phyloP scores from a whole-genome alignment of 2,113 vertebrate genomes.

The Pygathrix nemaeus region DNA sequence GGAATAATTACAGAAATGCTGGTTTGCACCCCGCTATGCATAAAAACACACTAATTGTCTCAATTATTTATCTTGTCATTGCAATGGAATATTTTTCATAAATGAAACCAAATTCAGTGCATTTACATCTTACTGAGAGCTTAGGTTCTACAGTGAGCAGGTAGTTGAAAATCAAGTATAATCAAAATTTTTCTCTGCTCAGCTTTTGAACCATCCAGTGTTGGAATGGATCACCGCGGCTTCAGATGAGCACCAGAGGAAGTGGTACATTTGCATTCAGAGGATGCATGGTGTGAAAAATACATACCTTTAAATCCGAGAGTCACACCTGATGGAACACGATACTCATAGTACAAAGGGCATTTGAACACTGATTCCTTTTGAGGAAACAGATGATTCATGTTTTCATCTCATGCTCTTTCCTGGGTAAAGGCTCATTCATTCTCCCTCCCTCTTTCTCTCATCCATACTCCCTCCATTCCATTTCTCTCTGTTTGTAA shows the following conservation, averaged over 20 bases:
- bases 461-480: too few species aligned
- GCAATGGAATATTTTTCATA: conserved; percentile 27
- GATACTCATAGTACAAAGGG: not conserved
- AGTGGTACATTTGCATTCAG: not conserved
- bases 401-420: not conserved
- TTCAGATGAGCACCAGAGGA: not conserved
- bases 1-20: not conserved
- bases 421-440: not conserved
- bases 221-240: not conserved
- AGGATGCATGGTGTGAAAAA: not conserved
- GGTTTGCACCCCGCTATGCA: not conserved
- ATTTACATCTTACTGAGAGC: not conserved
- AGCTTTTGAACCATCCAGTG: not conserved
- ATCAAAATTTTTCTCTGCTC: conserved; percentile 9
- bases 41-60: not conserved
- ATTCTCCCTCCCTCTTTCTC: not conserved
- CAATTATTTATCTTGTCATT: not conserved
- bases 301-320: not conserved
- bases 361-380: not conserved
- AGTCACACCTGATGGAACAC: not conserved
- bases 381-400: not conserved
- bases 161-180: not conserved
- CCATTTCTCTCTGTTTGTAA: not conserved
- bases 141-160: not conserved
- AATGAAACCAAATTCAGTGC: not conserved